Evolutionary conservation across 2,797 vertebrate species (phyloP), one percentile per base, ranked within the genome.

Genomic region (Hydrocynus forskahlii): DNA sequence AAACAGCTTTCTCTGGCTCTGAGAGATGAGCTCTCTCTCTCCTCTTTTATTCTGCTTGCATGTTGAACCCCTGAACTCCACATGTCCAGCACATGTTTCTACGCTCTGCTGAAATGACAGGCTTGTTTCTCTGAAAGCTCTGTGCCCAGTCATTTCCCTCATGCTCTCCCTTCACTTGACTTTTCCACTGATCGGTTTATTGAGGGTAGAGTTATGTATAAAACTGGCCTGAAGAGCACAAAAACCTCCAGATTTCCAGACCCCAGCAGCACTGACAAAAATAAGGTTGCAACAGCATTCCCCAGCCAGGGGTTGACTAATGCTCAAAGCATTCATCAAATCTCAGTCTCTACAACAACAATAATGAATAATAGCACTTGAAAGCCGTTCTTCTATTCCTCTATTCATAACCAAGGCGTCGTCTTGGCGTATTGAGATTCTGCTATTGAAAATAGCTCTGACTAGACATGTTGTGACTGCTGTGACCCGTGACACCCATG

Each of bases 21-120:
- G 76, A 67, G 63, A 70, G 72, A 75, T 66, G 68, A 71, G 40
- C 23, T 71, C 38, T 73, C 54, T 66, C 43, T 70, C 57, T 38
- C n/a, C 17, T 83, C 23, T 77, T 45, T 73, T 57, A 74, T 76
- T 78, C 21, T 72, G 50, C 43, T 50, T 73, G 59, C 68, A 38
- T 72, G 60, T 74, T 85, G 84, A 87, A 35, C 35, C 35, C 84
- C 74, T 60, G 57, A 78, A 71, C 63, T 21, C 76, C 87, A 87
- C 89, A 92, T 93, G 92, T 91, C 85, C 83, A 79, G 90, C 93
- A 93, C 92, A 92, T 94, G 93, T 93, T 92, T 90, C 87, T 87
- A 86, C 17, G 86, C 87, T 79, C 79, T 84, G 85, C 81, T 83
- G 84, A 86, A 89, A 89, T 85, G 79, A 83, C 86, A 85, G 88